Conservation (phyloP, 30 jellyfish, hydroid and myxozoan genomes). For the Turritopsis rubra region DNA sequence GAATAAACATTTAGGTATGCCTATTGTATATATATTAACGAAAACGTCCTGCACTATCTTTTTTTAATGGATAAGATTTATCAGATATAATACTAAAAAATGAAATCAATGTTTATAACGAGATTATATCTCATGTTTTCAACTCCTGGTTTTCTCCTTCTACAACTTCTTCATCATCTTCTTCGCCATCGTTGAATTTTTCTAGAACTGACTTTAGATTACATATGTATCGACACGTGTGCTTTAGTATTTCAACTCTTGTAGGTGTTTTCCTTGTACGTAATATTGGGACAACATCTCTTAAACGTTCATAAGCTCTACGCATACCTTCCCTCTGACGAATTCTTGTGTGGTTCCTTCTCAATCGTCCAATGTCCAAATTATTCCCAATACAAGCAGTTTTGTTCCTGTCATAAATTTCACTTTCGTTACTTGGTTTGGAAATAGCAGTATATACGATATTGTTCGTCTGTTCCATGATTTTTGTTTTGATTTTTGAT, state of each 20-base stretch:
- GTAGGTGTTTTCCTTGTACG: not conserved
- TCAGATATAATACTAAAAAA: no score
- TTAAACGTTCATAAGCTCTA: not conserved
- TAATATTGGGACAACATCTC: conserved; percentile 6
- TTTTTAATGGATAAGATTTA: no score
- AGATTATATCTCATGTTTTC: no score
- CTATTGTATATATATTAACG: no score
- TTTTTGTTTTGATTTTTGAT: not conserved
- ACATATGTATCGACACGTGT: not conserved
- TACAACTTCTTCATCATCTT: not conserved
- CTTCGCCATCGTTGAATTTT: not conserved
- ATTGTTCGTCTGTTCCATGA: not conserved
- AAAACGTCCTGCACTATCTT: no score
- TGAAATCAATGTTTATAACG: no score
- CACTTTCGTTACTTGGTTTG: not conserved
- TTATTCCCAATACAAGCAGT: not conserved
- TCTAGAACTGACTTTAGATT: not conserved
- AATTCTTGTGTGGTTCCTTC: not conserved
- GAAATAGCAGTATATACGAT: not conserved
- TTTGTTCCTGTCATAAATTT: not conserved
- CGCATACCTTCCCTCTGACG: not conserved
- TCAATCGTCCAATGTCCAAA: not conserved
- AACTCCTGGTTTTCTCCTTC: no score
- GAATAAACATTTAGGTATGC: not conserved
- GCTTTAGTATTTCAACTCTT: conserved; percentile 8